A percentile compares a stretch with the other conserved stretches of the same genome.
Conservation (phyloP, 2,113 vertebrate genomes). For the Erpornis zantholeuca region DNA sequence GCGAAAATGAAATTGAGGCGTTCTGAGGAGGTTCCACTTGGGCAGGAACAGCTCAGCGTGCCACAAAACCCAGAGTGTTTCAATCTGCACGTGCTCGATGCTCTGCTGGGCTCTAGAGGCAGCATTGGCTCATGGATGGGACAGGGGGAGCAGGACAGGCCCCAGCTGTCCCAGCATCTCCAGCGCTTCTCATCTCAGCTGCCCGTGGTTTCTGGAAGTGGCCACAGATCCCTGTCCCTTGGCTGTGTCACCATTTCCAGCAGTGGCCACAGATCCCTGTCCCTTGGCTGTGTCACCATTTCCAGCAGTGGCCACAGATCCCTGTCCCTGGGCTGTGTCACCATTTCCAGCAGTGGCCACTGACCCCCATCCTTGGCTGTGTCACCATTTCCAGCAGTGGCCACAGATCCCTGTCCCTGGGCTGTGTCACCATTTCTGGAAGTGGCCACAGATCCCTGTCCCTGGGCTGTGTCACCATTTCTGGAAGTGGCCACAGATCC, state of each 20-base stretch:
- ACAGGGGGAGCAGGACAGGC: background rate
- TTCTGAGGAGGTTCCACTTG: background rate
- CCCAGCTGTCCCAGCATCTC: background rate
- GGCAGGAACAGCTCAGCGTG: background rate
- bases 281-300: background rate
- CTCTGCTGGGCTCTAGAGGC: slow-evolving; percentile 16
- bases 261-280: fast-evolving
- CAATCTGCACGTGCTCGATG: background rate
- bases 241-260: too few species aligned
- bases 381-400: fast-evolving
- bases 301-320: background rate
- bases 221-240: fast-evolving
- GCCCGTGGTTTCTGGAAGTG: fast-evolving
- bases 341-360: background rate
- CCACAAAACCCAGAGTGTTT: slow-evolving; percentile 69
- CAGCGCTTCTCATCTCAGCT: fast-evolving
- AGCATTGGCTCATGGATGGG: background rate
- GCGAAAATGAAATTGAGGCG: slow-evolving; percentile 22
- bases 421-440: background rate
- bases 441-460: fast-evolving
- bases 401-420: fast-evolving
- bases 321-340: background rate
- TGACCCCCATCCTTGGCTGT: fast-evolving
- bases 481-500: fast-evolving
- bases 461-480: fast-evolving